These are phyloP conservation scores for Campoplex nolae DNA, from an alignment of 2,888 invertebrate genomes.

Conservation along the genomic window DNA sequence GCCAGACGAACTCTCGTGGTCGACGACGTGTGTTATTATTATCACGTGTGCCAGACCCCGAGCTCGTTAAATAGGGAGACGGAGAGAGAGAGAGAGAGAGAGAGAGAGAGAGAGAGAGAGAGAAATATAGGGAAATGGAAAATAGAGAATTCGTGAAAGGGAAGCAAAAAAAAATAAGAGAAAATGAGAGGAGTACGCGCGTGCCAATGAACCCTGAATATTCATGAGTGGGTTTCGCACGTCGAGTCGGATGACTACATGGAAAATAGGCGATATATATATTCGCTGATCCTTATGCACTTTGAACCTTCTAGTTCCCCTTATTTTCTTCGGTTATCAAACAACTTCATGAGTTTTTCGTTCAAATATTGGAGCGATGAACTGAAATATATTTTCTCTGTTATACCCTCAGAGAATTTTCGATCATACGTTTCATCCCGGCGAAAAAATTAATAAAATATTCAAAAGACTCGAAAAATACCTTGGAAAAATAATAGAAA, in stretches of 20 bases:
- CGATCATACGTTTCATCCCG: neutral
- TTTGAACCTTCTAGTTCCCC: constrained; percentile 3
- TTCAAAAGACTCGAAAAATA: neutral
- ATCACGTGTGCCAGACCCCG: constrained; percentile 28
- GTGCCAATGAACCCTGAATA: constrained; percentile 69
- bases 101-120: constrained; percentile 26
- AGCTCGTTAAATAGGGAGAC: constrained; percentile 30
- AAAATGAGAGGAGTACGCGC: constrained; percentile 41
- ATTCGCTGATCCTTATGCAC: constrained; percentile 10
- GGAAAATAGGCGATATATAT: constrained; percentile 44
- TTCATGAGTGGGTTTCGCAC: constrained; percentile 50
- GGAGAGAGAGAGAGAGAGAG: constrained; percentile 19
- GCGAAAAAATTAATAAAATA: neutral
- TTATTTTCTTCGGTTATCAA: neutral
- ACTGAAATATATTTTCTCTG: neutral
- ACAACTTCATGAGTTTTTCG: neutral
- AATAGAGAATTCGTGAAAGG: constrained; percentile 23
- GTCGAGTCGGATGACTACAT: constrained; percentile 7
- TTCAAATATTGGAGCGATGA: neutral
- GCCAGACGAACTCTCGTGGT: constrained; percentile 26
- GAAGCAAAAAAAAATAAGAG: constrained; percentile 20
- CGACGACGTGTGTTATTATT: constrained; percentile 51
- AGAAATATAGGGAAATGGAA: constrained; percentile 38
- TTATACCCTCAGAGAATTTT: neutral
- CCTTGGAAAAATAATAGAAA: too few relatives aligned